phyloP scores from a whole-genome alignment of 2,113 vertebrate genomes.

The Oryzias javanicus region DNA sequence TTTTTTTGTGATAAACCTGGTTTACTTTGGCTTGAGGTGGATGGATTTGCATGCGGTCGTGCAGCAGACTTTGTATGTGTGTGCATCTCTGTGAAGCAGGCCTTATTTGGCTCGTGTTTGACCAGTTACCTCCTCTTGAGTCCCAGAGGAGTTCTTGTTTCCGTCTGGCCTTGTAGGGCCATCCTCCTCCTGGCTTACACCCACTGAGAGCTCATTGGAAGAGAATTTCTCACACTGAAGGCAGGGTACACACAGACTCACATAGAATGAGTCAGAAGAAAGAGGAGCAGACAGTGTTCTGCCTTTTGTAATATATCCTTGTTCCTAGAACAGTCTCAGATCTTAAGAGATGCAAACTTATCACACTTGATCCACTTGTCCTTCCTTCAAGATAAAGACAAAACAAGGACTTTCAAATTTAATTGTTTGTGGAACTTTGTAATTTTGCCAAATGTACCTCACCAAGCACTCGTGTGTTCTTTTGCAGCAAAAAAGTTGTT shows the following conservation, averaged over 20 bases:
- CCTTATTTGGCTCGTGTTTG: constrained; percentile 84
- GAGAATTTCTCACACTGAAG: constrained; percentile 12
- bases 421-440: too few relatives aligned
- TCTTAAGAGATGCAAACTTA: too few relatives aligned
- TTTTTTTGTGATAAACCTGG: constrained; percentile 9
- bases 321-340: too few relatives aligned
- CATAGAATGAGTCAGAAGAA: constrained; percentile 18
- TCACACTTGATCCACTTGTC: too few relatives aligned
- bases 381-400: too few relatives aligned
- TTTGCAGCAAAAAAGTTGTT: too few relatives aligned
- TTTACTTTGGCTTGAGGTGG: constrained; percentile 19
- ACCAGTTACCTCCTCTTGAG: constrained; percentile 74
- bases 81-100: constrained; percentile 56
- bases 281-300: constrained; percentile 13
- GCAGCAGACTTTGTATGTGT: constrained; percentile 27
- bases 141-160: constrained; percentile 69
- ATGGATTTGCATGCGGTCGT: constrained; percentile 18
- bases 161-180: constrained; percentile 76
- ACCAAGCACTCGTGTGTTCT: too few relatives aligned
- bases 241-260: constrained; percentile 24
- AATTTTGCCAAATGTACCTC: too few relatives aligned
- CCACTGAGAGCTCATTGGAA: constrained; percentile 50
- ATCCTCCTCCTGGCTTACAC: constrained; percentile 58
- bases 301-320: not conserved
- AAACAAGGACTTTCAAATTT: too few relatives aligned